Conservation (phyloP, 1,140 invertebrate genomes). For the Drosophila leontia region DNA sequence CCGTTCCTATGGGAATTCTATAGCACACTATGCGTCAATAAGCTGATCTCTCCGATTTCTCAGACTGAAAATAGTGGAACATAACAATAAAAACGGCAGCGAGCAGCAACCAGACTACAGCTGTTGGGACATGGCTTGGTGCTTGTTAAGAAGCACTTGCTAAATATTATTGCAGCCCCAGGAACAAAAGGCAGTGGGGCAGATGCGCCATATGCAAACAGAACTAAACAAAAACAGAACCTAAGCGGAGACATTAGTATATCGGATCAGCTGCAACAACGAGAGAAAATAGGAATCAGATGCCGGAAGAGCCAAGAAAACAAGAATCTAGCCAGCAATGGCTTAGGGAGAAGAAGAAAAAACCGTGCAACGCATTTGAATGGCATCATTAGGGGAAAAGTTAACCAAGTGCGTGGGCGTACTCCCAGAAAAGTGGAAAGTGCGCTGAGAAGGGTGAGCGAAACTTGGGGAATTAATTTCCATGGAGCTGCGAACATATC, state of each 20-base stretch:
- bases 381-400: slow-evolving; percentile 53
- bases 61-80: slow-evolving; percentile 26
- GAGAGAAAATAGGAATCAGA: background rate
- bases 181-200: slow-evolving; percentile 29
- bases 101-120: slow-evolving; percentile 62
- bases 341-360: slow-evolving; percentile 23
- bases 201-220: slow-evolving; percentile 42
- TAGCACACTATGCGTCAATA: slow-evolving; percentile 27
- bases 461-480: slow-evolving; percentile 70
- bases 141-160: slow-evolving; percentile 81
- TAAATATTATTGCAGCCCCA: slow-evolving; percentile 76
- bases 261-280: slow-evolving; percentile 53
- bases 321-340: slow-evolving; percentile 10
- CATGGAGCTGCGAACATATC: slow-evolving; percentile 42
- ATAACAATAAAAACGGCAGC: slow-evolving; percentile 75
- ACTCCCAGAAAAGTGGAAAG: slow-evolving; percentile 6
- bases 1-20: slow-evolving; percentile 20
- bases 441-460: background rate
- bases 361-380: slow-evolving; percentile 46
- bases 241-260: slow-evolving; percentile 54
- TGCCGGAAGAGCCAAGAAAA: slow-evolving; percentile 1
- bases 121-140: slow-evolving; percentile 77
- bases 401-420: slow-evolving; percentile 49
- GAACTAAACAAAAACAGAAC: slow-evolving; percentile 14
- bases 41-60: background rate